These are phyloP conservation scores for Hydrocynus forskahlii DNA, from an alignment of 2,797 vertebrate species.

Conservation along the genomic window DNA sequence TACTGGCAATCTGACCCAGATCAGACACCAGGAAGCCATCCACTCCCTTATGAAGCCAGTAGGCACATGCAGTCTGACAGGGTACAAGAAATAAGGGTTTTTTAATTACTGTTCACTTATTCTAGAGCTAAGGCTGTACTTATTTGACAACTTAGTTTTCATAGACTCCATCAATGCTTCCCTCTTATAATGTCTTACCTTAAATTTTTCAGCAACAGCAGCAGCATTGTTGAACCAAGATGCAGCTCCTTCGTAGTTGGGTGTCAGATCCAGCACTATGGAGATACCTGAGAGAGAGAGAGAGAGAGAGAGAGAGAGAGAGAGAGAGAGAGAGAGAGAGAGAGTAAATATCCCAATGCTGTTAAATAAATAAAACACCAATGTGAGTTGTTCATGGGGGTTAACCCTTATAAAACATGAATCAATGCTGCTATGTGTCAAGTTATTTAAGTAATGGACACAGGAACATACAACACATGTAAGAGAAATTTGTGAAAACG, in stretches of 20 bases:
- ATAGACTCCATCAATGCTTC: background rate
- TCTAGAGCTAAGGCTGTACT: background rate
- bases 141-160: background rate
- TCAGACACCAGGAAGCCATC: slow-evolving; percentile 81
- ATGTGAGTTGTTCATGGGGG: background rate
- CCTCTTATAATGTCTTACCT: slow-evolving; percentile 59
- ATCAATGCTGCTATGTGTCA: background rate
- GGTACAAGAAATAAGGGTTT: background rate
- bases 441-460: background rate
- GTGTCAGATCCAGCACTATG: slow-evolving; percentile 86
- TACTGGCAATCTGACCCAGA: slow-evolving; percentile 34
- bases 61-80: slow-evolving; percentile 73
- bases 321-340: too few species aligned
- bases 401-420: background rate
- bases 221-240: slow-evolving; percentile 70
- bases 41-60: slow-evolving; percentile 79
- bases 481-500: background rate
- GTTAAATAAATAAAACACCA: slow-evolving; percentile 15
- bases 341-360: background rate
- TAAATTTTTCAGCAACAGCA: slow-evolving; percentile 58
- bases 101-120: background rate
- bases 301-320: too few species aligned
- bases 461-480: background rate
- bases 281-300: slow-evolving; percentile 75
- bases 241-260: slow-evolving; percentile 72